Evolutionary conservation across 2,113 vertebrate genomes (phyloP).

Genomic region (Prunella fulvescens): DNA sequence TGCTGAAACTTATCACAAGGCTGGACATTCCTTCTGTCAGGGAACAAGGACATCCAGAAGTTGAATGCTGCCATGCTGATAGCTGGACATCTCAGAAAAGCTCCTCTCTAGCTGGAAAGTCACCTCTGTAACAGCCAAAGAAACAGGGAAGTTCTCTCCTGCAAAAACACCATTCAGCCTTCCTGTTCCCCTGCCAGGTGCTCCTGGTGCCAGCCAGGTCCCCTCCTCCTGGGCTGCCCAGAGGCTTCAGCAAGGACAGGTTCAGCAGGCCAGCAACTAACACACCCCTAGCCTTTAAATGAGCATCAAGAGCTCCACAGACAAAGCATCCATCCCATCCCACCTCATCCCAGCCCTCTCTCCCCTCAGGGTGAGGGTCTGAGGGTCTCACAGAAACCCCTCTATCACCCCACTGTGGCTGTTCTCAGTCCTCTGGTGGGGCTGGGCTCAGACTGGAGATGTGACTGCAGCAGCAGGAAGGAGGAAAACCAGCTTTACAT

Average conservation of each 20-base stretch:
- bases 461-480: not conserved
- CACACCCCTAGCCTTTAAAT: fast-evolving
- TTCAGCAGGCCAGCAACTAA: not conserved
- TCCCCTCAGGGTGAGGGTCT: not conserved
- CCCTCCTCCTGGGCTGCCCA: not conserved
- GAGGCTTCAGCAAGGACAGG: not conserved
- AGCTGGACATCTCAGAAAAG: not conserved
- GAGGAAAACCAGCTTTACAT: not conserved
- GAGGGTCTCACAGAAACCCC: not conserved
- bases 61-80: not conserved
- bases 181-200: not conserved
- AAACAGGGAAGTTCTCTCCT: not conserved
- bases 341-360: no score
- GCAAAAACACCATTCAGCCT: not conserved
- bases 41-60: not conserved
- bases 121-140: not conserved
- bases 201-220: not conserved
- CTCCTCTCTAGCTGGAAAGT: not conserved
- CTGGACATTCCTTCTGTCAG: not conserved
- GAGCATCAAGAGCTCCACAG: fast-evolving
- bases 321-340: not conserved
- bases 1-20: not conserved
- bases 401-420: not conserved
- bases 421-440: not conserved
- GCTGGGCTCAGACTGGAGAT: not conserved